Percentiles rank a stretch among this genome's conserved stretches.
These are phyloP conservation scores for Caenorhabditis briggsae DNA, from an alignment of 1,140 invertebrate genomes.

Conservation along the genomic window DNA sequence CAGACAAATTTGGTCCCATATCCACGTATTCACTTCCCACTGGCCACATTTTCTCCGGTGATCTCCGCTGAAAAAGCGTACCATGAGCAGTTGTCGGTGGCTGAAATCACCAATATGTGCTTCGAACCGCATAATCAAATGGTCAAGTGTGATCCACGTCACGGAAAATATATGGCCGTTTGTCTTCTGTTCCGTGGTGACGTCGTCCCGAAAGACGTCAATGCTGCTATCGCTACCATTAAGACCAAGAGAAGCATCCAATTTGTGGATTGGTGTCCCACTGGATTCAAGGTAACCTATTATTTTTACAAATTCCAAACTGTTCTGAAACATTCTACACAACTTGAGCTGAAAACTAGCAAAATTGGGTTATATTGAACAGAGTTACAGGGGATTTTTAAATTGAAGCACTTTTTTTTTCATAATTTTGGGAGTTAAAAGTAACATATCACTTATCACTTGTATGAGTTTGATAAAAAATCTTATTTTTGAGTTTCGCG, in stretches of 20 bases:
- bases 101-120: constrained; percentile 80
- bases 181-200: constrained; percentile 85
- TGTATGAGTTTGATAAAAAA: too few relatives aligned
- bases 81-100: constrained; percentile 84
- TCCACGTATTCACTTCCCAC: constrained; percentile 84
- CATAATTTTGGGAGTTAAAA: too few relatives aligned
- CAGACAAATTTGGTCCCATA: constrained; percentile 84
- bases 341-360: too few relatives aligned
- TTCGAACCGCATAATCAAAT: constrained; percentile 87
- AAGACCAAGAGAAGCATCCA: constrained; percentile 87
- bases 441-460: too few relatives aligned
- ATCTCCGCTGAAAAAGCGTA: constrained; percentile 71
- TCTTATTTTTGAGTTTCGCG: too few relatives aligned
- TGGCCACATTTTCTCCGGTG: constrained; percentile 68
- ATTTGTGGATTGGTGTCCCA: constrained; percentile 67
- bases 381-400: too few relatives aligned
- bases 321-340: too few relatives aligned
- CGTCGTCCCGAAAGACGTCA: constrained; percentile 85
- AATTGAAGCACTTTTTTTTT: too few relatives aligned
- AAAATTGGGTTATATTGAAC: too few relatives aligned
- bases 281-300: constrained; percentile 58
- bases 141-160: constrained; percentile 82
- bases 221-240: constrained; percentile 87
- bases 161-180: constrained; percentile 83
- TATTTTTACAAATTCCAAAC: too few relatives aligned